These are phyloP conservation scores for Erythrocebus patas DNA, from an alignment of 2,113 vertebrate species.

Conservation along the genomic window DNA sequence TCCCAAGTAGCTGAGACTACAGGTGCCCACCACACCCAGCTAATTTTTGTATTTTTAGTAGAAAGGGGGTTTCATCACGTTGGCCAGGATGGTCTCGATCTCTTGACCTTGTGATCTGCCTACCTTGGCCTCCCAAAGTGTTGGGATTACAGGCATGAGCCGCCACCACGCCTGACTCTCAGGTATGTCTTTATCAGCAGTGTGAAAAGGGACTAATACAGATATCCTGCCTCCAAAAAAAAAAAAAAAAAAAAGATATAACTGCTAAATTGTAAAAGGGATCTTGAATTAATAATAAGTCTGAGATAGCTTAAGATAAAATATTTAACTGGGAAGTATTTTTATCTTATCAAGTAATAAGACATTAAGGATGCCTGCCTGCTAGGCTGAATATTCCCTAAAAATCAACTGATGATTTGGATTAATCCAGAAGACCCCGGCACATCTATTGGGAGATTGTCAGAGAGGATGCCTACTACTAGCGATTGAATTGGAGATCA, in stretches of 20 bases:
- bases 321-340: neutral
- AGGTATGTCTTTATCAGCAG: no score
- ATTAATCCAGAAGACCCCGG: neutral
- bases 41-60: no score
- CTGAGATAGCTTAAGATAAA: neutral
- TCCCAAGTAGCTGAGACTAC: no score
- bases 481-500: neutral
- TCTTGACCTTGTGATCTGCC: no score
- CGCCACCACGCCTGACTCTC: no score
- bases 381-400: neutral
- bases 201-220: no score
- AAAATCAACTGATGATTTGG: neutral
- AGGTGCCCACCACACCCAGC: no score
- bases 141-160: no score
- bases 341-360: conserved; percentile 3
- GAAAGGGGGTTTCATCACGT: no score
- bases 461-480: neutral
- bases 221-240: no score
- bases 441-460: neutral
- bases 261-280: neutral
- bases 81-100: no score
- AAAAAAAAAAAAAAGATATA: neutral
- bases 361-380: neutral
- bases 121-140: no score
- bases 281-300: neutral